Conservation (phyloP, 2,797 vertebrate genomes). For the Eulemur albifrons region DNA sequence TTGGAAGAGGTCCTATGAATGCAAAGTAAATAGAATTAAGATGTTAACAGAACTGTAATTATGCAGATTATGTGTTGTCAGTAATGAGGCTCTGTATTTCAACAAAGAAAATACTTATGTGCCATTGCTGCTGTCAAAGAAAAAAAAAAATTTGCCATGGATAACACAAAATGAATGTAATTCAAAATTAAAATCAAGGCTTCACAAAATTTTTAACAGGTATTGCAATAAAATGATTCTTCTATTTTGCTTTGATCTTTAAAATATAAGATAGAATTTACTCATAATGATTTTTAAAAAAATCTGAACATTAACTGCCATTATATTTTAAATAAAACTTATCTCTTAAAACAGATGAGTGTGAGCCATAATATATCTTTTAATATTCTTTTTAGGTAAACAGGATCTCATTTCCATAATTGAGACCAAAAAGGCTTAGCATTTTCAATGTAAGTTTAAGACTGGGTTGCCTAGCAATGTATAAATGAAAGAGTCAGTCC, state of each 20-base stretch:
- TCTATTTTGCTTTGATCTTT: constrained; percentile 18
- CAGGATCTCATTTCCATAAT: constrained; percentile 29
- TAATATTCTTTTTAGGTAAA: constrained; percentile 46
- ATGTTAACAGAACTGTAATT: constrained; percentile 26
- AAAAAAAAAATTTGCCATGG: neutral
- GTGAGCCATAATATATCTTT: constrained; percentile 14
- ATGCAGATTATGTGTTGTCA: constrained; percentile 17
- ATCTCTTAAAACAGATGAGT: neutral
- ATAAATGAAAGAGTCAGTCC: constrained; percentile 9
- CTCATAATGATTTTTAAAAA: neutral
- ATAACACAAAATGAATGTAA: neutral
- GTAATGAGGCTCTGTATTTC: neutral
- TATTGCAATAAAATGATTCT: neutral
- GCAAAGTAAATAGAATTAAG: constrained; percentile 39
- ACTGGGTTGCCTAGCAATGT: constrained; percentile 54
- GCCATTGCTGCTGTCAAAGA: neutral
- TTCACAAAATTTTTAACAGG: neutral
- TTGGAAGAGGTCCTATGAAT: neutral
- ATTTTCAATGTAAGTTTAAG: constrained; percentile 53
- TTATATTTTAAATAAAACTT: constrained; percentile 52
- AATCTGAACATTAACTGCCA: neutral
- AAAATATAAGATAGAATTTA: neutral
- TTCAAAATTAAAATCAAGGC: neutral
- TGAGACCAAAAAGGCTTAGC: constrained; percentile 27
- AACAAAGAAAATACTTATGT: neutral